Evolutionary conservation across 2,888 invertebrate species (phyloP), one percentile per base, ranked within the genome.

Genomic region (Platypus cylindrus): DNA sequence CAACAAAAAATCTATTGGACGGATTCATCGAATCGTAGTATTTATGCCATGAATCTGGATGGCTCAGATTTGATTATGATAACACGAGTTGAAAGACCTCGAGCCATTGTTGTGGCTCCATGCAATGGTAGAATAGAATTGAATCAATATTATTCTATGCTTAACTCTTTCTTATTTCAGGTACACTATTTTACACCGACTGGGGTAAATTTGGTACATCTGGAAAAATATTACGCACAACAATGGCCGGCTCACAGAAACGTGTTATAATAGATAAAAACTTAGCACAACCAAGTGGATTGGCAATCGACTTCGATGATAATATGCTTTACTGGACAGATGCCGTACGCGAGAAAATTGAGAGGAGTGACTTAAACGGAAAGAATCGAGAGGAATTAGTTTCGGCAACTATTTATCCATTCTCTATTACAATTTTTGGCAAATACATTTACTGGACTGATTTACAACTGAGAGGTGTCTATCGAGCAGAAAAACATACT

Each of bases 1-100:
- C 90, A 90, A 48, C 85, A 86, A 56, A 95, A 94, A 59, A 76
- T 98, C 22, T 97, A 95, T 60, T 98, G 94, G 93, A 91, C 95
- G 0, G 97, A 97, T 53, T 89, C 90, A 17, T 82, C 85, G 0
- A 91, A 93, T 49, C 89, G 87, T 50, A 86, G 87, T 8, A 91
- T 94, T 36, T 93, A 91, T 52, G 85, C 93, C 0, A 89, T 95
- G 85, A 90, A 93, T 55, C 63, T 86, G 14, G 87, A 91, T 53
- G 87, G 90, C 2, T 69, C 78, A 0, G 80, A 87, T 48, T 63
- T 87, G 30, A 87, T 91, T 0, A 90, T 89, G 82, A 89, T 97
- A 36, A 83, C 90, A 0, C 69, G 85, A 49, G 95, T 94, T 0
- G 90, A 93, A 56, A 70, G 93, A 37, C 95, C 95, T 0, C 66